A percentile compares a stretch with the other conserved stretches of the same genome.
Evolutionary conservation across 2,113 vertebrate species (phyloP).

Genomic region (Lampris incognitus): DNA sequence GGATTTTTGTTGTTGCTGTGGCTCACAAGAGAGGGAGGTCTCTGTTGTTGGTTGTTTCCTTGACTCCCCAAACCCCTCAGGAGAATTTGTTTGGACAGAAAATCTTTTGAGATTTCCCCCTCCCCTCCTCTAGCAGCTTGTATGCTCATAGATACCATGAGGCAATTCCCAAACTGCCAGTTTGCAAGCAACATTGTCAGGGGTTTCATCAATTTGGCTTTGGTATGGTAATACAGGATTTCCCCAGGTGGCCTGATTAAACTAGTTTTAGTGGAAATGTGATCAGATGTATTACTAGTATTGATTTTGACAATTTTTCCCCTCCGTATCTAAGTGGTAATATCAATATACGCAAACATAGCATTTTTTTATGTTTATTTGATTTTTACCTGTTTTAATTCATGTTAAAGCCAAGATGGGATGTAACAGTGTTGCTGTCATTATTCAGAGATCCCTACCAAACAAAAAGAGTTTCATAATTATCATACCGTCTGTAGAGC

Average conservation of each 20-base stretch:
- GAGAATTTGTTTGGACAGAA: slow-evolving; percentile 74
- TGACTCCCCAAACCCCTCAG: slow-evolving; percentile 73
- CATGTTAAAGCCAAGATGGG: too few relatives aligned
- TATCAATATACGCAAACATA: too few relatives aligned
- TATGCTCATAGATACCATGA: slow-evolving; percentile 46
- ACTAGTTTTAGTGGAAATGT: background rate
- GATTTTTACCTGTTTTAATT: too few relatives aligned
- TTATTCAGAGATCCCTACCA: too few relatives aligned
- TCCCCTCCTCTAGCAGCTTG: slow-evolving; percentile 25
- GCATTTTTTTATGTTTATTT: too few relatives aligned
- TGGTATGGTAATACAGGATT: background rate
- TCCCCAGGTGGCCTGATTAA: background rate
- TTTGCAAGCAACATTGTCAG: slow-evolving; percentile 17
- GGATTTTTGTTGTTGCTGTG: slow-evolving; percentile 48
- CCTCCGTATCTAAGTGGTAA: too few relatives aligned
- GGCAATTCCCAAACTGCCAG: slow-evolving; percentile 43
- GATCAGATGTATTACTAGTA: background rate
- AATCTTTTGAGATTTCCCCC: slow-evolving; percentile 52
- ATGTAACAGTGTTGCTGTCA: too few relatives aligned
- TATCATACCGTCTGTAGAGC: too few relatives aligned
- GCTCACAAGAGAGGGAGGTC: slow-evolving; percentile 50
- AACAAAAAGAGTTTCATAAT: too few relatives aligned
- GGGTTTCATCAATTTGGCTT: slow-evolving; percentile 26
- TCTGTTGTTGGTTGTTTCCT: slow-evolving; percentile 76
- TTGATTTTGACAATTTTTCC: too few relatives aligned